A percentile compares a stretch with the other conserved stretches of the same genome.
These are phyloP conservation scores for Falcunculus frontatus DNA, from an alignment of 2,113 vertebrate genomes.

Conservation along the genomic window DNA sequence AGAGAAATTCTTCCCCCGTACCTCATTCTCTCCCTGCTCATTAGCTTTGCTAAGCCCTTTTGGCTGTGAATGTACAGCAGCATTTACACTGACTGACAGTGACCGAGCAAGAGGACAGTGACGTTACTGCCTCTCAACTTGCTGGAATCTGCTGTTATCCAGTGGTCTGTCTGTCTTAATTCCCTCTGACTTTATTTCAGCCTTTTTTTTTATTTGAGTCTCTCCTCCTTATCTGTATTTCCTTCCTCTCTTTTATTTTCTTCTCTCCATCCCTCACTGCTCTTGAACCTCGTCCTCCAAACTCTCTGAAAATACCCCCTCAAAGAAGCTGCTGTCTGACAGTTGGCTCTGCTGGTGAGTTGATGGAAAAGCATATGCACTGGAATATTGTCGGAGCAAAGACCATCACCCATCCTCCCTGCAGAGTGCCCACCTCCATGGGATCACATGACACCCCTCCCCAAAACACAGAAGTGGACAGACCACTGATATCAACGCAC, in stretches of 20 bases:
- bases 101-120: constrained; percentile 1
- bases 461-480: background rate
- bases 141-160: background rate
- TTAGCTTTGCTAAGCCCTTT: constrained; percentile 50
- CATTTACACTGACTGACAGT: background rate
- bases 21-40: constrained; percentile 16
- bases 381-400: background rate
- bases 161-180: background rate
- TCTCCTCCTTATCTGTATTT: background rate
- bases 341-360: background rate
- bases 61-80: background rate
- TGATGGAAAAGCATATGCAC: background rate
- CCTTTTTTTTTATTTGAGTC: background rate
- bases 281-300: background rate
- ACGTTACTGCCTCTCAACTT: background rate
- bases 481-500: background rate
- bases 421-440: background rate
- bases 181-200: background rate
- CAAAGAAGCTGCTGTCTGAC: background rate
- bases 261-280: background rate
- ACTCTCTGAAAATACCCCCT: background rate
- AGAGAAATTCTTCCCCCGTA: background rate
- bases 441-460: background rate
- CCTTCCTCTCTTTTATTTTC: background rate
- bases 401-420: background rate